Conservation (phyloP, 1,140 invertebrate genomes). For the Nasonia longicornis region DNA sequence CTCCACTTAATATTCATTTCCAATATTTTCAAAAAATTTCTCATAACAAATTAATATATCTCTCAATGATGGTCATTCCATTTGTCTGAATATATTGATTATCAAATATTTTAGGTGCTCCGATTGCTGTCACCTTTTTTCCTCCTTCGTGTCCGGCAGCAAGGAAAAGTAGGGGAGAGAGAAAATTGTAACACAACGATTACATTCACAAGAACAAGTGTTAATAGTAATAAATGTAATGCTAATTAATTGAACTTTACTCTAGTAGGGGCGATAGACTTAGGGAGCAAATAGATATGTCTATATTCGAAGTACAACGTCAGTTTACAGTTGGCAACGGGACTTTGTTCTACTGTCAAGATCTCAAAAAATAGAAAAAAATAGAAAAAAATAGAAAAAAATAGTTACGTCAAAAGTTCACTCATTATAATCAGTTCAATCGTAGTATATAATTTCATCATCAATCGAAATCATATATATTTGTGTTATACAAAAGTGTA, state of each 20-base stretch:
- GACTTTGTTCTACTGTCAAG: neutral
- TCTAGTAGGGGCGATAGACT: constrained; percentile 62
- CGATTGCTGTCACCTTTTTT: constrained; percentile 79
- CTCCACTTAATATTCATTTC: constrained; percentile 40
- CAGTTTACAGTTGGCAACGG: neutral
- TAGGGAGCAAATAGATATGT: constrained; percentile 68
- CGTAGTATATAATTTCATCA: neutral
- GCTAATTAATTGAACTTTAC: constrained; percentile 67
- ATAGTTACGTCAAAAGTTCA: neutral
- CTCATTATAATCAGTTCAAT: neutral
- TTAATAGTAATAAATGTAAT: constrained; percentile 61
- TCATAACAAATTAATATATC: constrained; percentile 49
- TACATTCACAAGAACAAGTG: constrained; percentile 68
- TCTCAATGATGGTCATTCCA: constrained; percentile 49
- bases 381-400: neutral
- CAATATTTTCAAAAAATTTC: constrained; percentile 43
- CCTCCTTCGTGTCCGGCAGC: constrained; percentile 75
- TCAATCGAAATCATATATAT: neutral
- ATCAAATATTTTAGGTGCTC: constrained; percentile 70
- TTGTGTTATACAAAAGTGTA: neutral
- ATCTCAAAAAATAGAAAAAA: neutral
- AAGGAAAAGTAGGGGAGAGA: constrained; percentile 74
- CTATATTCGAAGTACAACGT: neutral
- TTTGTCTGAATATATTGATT: constrained; percentile 49
- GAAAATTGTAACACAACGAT: constrained; percentile 71